Evolutionary conservation across 1,140 invertebrate genomes (phyloP), one percentile per base, ranked within the genome.

Genomic region (Capitella teleta): DNA sequence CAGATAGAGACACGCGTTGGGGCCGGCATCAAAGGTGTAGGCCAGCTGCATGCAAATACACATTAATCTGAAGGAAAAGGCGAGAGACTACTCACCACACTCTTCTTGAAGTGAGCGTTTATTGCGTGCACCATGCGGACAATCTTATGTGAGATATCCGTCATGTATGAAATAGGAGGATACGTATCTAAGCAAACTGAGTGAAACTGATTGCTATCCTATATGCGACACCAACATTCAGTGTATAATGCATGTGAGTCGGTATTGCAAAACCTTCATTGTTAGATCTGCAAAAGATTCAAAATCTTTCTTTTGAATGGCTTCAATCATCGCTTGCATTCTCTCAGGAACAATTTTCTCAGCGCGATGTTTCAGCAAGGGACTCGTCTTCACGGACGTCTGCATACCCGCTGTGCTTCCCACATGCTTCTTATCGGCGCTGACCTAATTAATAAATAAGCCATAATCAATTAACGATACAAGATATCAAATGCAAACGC

Each of bases 191-290:
- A 66, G 61, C 87, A 92, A 26, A 91, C 79, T 2, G 93, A 90
- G 77, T 99, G 96, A 60, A 98, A 83, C 69, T 96, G 87, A 79
- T 99, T 98, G 45, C 91, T 96, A 62, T 99, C 96, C 71, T 74
- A 53, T 44, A 24, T 10, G 23, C 23, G 16, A 38, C 36, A 16
- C 12, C 4, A 12, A 38, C 36, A 18, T 38, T 1, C 2, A 10
- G 25, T 18, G 6, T 8, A 10, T 16, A 19, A 8, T 40, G 3
- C 21, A 10, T 18, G 38, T 8, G 19, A 40, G 19, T 14, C 2
- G 2, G 16, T 24, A 40, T 3, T 6, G 25, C 38, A 14, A n/a
- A 60, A 73, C 73, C 62, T 82, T 82, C 86, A 98, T 98, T 16
- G 92, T 96, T 6, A 97, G 76, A 68, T 88, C 80, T 25, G 88